Evolutionary conservation across 2,797 vertebrate genomes (phyloP), one percentile per base, ranked within the genome.

Genomic region (Rachycentron canadum): DNA sequence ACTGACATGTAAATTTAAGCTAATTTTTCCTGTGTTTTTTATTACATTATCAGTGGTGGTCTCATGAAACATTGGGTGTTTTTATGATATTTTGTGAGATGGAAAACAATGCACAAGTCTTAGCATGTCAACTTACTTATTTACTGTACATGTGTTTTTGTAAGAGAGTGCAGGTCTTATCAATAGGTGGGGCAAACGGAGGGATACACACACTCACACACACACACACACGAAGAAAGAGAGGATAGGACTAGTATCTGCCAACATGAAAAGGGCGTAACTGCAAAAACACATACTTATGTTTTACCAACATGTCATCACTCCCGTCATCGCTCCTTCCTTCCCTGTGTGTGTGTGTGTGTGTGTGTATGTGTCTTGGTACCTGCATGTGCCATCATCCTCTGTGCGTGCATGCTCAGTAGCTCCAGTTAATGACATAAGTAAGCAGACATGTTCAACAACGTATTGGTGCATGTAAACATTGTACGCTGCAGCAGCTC

Each of bases 401-500:
- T 25, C 61, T 50, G 43, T 74, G 50, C 73, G 76, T 49, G 64
- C 16, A 30, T 62, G 57, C 41, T 84, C 50, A 56, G 70, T 81
- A 65, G 78, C 60, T 65, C 52, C 64, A 63, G 69, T 71, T 88
- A 91, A 92, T 89, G 86, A 91, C 87, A 90, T 85, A 89, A 90
- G 86, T 81, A 88, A 86, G 85, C 80, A 86, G 87, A 88, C 86
- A 83, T 89, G 89, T 89, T 91, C 69, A 85, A 77, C 88, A 86
- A 79, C 30, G 55, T 89, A 87, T 82, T 79, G 83, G 73, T 70
- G 86, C 88, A 90, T 93, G 90, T 93, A 91, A 93, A 94, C 91
- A 89, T 79, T 80, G 79, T 63, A 82, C 36, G 63, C 71, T 66
- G 73, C 81, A 66, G 73, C 78, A 38, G 49, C 60, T 13, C 56